phyloP scores from a whole-genome alignment of 2,888 invertebrate genomes.

The Noctua comes region DNA sequence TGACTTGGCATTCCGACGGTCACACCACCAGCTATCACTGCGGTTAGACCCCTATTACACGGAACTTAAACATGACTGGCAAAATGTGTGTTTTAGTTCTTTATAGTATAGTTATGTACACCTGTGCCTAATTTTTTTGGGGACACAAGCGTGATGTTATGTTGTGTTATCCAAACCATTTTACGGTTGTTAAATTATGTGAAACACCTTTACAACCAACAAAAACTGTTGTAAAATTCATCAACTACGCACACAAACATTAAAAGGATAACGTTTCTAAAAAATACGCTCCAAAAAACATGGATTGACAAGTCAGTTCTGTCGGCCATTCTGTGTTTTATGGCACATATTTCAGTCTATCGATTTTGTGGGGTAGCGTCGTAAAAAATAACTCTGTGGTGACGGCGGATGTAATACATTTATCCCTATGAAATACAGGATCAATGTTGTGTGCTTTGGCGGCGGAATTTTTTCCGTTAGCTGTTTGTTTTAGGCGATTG shows the following conservation, averaged over 20 bases:
- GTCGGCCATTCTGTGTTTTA: conserved; percentile 51
- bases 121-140: not conserved
- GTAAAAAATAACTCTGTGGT: conserved; percentile 59
- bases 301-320: conserved; percentile 53
- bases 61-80: not conserved
- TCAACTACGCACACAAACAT: not conserved
- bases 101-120: not conserved
- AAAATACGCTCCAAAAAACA: conserved; percentile 34
- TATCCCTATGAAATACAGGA: conserved; percentile 33
- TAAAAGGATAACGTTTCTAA: not conserved
- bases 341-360: conserved; percentile 58
- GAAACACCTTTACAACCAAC: not conserved
- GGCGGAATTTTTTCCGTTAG: conserved; percentile 5
- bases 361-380: conserved; percentile 50
- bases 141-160: not conserved
- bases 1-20: not conserved
- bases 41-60: not conserved
- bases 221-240: not conserved
- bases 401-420: conserved; percentile 57
- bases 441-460: conserved; percentile 16
- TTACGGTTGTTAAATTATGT: not conserved
- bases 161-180: not conserved
- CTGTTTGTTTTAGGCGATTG: conserved; percentile 6
- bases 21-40: not conserved
- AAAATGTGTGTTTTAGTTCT: not conserved